phyloP scores from a whole-genome alignment of 2,888 invertebrate genomes.

The Torymus tubicola region DNA sequence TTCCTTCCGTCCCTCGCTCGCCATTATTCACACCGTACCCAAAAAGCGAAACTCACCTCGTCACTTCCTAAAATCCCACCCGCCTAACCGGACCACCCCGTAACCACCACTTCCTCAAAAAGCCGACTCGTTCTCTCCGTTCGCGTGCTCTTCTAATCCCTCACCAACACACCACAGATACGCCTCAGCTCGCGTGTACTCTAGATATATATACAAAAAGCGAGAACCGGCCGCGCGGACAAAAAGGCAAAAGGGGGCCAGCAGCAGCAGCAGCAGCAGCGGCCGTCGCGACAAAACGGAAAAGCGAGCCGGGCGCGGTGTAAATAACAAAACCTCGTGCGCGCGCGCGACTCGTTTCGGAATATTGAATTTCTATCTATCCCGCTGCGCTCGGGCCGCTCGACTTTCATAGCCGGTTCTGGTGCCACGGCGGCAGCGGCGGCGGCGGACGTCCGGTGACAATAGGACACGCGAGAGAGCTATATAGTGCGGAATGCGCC shows the following conservation, averaged over 20 bases:
- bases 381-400: not conserved
- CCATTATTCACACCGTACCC: too few species aligned
- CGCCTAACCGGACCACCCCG: too few species aligned
- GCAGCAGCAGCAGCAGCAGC: not conserved
- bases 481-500: not conserved
- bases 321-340: not conserved
- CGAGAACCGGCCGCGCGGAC: conserved; percentile 9
- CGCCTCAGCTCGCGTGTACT: too few species aligned
- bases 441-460: conserved; percentile 47
- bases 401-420: conserved; percentile 39
- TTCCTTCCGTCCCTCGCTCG: too few species aligned
- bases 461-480: conserved; percentile 8
- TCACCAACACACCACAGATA: too few species aligned
- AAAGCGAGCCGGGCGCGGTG: not conserved
- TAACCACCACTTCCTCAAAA: too few species aligned
- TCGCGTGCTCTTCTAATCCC: too few species aligned
- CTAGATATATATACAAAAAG: not conserved
- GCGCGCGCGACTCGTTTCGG: conserved; percentile 9
- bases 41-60: too few species aligned
- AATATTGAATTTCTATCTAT: conserved; percentile 41
- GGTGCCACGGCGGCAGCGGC: not conserved
- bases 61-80: too few species aligned
- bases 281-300: not conserved
- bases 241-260: conserved; percentile 22
- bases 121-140: too few species aligned